A percentile compares a stretch with the other conserved stretches of the same genome.
Conservation (phyloP, 2,888 invertebrate species). For the Lepidocyrtinus sp. region DNA sequence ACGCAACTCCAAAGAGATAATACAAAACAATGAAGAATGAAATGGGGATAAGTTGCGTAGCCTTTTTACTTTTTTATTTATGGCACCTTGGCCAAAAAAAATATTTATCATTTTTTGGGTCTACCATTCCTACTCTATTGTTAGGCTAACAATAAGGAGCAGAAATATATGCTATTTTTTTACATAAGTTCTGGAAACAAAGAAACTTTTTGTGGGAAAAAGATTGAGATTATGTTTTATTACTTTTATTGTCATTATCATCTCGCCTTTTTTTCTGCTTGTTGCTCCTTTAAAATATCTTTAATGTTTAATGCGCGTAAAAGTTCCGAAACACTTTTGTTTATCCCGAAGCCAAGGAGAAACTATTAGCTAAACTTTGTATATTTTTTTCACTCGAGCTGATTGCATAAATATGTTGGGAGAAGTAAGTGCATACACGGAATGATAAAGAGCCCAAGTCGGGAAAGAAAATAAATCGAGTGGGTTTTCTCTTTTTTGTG, state of each 20-base stretch:
- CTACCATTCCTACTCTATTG: too few relatives aligned
- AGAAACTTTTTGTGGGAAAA: too few relatives aligned
- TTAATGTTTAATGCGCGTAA: too few relatives aligned
- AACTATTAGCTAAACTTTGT: too few relatives aligned
- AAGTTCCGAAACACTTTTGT: too few relatives aligned
- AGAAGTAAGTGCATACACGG: conserved; percentile 30
- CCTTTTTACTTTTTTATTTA: conserved; percentile 10
- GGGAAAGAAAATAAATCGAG: conserved; percentile 20
- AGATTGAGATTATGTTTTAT: conserved; percentile 1
- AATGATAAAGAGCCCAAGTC: conserved; percentile 55
- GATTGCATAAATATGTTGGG: neutral
- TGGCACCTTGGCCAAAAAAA: neutral
- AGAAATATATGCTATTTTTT: too few relatives aligned
- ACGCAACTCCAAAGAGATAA: conserved; percentile 1
- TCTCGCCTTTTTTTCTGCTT: too few relatives aligned
- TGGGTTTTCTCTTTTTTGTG: neutral
- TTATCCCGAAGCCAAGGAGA: too few relatives aligned
- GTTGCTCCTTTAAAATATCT: too few relatives aligned
- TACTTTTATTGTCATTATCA: conserved; percentile 3
- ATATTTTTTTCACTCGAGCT: conserved; percentile 7
- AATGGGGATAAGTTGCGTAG: neutral
- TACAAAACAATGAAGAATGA: neutral
- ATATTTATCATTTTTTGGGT: conserved; percentile 13
- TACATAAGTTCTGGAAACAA: too few relatives aligned
- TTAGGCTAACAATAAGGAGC: too few relatives aligned